Evolutionary conservation across 2,888 invertebrate genomes (phyloP), one percentile per base, ranked within the genome.

Genomic region (Ophioninae sp.): DNA sequence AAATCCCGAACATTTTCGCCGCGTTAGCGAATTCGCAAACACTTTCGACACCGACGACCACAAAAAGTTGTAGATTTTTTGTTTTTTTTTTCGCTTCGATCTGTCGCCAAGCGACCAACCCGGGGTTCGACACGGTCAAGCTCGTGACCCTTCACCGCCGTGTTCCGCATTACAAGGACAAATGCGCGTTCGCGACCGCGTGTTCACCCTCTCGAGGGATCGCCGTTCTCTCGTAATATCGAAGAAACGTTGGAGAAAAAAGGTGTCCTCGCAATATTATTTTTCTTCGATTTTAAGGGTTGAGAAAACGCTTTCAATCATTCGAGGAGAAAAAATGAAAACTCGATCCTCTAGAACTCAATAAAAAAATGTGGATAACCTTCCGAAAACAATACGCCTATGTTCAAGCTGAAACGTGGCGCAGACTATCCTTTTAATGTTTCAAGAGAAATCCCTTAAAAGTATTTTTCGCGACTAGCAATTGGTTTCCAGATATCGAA

Each of bases 1-100:
- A 88, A 89, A 91, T 91, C 91, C 91, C 89, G 88, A 91, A 90
- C 91, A 92, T 92, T 92, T 91, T 90, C 89, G 90, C 91, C 87
- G 90, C 90, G 90, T 92, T 92, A 90, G 91, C 91, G 89, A 91
- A 91, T 92, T 90, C 88, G 86, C 88, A 80, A 87, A 87, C 83
- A 89, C 85, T 87, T 87, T 85, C 83, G 82, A 83, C 59, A 79
- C 67, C 72, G 69, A 37, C 64, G 57, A 76, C 50, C 67, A 10
- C 44, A 59, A 21, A 61, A 21, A 13, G 50, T 57, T 61, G 72
- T 67, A 59, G 39, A 62, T 61, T 44, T 73, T 67, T n/a, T 17
- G 50, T 61, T 78, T 59, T 39, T 72, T 76, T 65, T 64, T 39
- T 41, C 23, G 62, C 64, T 50, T 68, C 68, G 65, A 67, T 72